These are phyloP conservation scores for Aphidius ervi DNA, from an alignment of 1,140 invertebrate species.

Conservation along the genomic window DNA sequence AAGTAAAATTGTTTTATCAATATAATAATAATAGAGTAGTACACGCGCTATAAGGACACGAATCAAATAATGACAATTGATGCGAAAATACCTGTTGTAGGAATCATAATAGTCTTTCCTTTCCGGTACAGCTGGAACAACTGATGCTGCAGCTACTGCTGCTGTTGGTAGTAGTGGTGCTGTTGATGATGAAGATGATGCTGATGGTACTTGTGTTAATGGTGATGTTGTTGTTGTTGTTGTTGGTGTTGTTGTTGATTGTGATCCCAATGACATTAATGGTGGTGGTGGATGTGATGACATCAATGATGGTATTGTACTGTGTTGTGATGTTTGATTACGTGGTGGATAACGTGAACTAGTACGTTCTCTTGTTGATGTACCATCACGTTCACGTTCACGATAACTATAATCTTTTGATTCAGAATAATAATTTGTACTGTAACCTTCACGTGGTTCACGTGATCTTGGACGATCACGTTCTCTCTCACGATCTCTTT, in stretches of 20 bases:
- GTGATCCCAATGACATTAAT: constrained; percentile 29
- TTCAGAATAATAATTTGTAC: constrained; percentile 44
- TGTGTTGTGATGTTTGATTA: constrained; percentile 38
- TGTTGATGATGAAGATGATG: too few species aligned
- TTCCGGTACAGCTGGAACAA: constrained; percentile 35
- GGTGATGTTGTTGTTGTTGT: neutral
- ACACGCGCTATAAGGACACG: constrained; percentile 42
- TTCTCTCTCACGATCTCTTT: constrained; percentile 46
- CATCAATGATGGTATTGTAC: constrained; percentile 40
- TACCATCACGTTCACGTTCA: constrained; percentile 46
- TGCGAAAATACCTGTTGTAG: constrained; percentile 56
- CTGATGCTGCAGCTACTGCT: too few species aligned
- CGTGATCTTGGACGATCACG: constrained; percentile 43
- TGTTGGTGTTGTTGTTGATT: neutral
- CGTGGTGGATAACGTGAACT: constrained; percentile 37
- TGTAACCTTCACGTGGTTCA: constrained; percentile 40
- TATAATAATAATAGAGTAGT: neutral
- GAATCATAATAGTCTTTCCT: constrained; percentile 57
- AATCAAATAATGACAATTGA: constrained; percentile 50
- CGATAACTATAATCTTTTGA: constrained; percentile 45
- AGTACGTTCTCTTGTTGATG: constrained; percentile 33
- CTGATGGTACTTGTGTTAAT: constrained; percentile 41
- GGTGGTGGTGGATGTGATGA: constrained; percentile 35
- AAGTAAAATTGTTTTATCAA: constrained; percentile 1
- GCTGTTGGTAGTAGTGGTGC: too few species aligned